Base-by-base conservation (phyloP, 2,797 vertebrate species). In the Darevskia mixta region DNA sequence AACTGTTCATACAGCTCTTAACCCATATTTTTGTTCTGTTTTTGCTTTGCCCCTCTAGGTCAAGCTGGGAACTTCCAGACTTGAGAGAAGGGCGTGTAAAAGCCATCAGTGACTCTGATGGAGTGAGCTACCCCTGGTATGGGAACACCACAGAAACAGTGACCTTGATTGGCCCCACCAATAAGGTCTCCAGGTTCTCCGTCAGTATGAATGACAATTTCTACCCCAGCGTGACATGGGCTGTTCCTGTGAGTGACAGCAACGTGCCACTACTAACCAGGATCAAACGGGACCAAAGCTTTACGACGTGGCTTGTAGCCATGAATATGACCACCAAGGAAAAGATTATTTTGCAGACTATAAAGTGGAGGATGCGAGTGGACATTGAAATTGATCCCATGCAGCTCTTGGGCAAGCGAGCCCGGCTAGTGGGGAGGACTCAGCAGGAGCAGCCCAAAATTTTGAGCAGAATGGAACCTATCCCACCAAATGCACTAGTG, bases 141-240 rank as follows among this genome's bases (percentile, higher is more conserved):
- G 99, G 99, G 76, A 99, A 99, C 96, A 99, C 99, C 49, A 99
- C 99, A 0, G 99, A 99, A 96, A 99, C 99, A 0, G 99, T 99
- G 90, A 99, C 98, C 84, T 96, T 99, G 83, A 98, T 98, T 0
- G 98, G 99, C 66, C 98, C 98, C 90, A 99, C 98, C 11, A 98
- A 98, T 96, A 99, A 99, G 95, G 98, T 98, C 41, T 98, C 98
- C 89, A 98, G 98, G 94, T 98, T 99, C 96, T 97, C 98, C 0
- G 98, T 99, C 95, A 99, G 98, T 97, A 99, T 99, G 99, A 99
- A 99, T 23, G 99, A 99, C 97, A 99, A 99, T 95, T 99, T 99
- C 95, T 99, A 99, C 95, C 99, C 99, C 79, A 99, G 98, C 0
- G 99, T 99, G 95, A 99, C 99, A 0, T 99, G 99, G 99, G 99